phyloP scores from a whole-genome alignment of 2,113 vertebrate genomes.

The Salminus brasiliensis region DNA sequence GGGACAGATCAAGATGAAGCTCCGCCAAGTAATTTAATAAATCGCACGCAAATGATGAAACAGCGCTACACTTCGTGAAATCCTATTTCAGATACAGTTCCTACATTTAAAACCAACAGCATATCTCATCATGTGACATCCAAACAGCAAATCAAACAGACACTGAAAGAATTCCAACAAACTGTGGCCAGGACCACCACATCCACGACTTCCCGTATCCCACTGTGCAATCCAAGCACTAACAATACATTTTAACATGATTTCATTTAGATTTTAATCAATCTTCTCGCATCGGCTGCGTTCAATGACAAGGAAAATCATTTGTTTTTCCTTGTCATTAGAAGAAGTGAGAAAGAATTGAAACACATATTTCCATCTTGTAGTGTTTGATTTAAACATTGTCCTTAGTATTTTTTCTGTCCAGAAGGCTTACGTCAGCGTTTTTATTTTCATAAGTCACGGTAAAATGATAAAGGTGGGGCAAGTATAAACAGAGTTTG shows the following conservation, averaged over 20 bases:
- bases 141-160: slow-evolving; percentile 12
- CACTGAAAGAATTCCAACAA: slow-evolving; percentile 25
- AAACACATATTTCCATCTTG: slow-evolving; percentile 32
- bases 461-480: slow-evolving; percentile 33
- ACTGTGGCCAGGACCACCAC: slow-evolving; percentile 14
- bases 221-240: not conserved
- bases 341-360: slow-evolving; percentile 25
- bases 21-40: not conserved
- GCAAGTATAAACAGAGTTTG: slow-evolving; percentile 21
- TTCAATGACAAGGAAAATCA: slow-evolving; percentile 32
- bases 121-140: slow-evolving; percentile 2
- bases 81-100: not conserved
- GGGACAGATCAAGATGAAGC: not conserved
- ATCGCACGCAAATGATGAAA: not conserved
- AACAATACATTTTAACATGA: slow-evolving; percentile 2
- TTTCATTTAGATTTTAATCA: slow-evolving; percentile 4
- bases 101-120: not conserved
- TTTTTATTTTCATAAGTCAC: slow-evolving; percentile 23
- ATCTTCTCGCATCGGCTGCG: slow-evolving; percentile 26
- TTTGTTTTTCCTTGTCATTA: not conserved
- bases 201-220: slow-evolving; percentile 22
- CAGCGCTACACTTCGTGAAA: slow-evolving; percentile 2
- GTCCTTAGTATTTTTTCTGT: not conserved
- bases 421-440: not conserved
- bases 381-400: not conserved